These are phyloP conservation scores for Sphecodes monilicornis DNA, from an alignment of 2,888 invertebrate species.

Conservation along the genomic window DNA sequence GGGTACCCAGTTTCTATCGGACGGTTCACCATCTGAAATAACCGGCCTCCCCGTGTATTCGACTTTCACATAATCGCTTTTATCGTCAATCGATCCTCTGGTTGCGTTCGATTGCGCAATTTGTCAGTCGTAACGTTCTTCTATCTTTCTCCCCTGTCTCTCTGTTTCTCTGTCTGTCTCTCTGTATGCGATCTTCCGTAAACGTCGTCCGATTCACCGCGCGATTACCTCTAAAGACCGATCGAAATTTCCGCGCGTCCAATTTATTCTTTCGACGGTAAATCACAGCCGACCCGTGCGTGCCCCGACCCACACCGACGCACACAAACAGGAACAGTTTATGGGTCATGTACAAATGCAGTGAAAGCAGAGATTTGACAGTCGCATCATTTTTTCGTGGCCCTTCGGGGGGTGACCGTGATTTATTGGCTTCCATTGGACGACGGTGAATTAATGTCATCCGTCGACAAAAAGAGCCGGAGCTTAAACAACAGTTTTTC, in stretches of 20 bases:
- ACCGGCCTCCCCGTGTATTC: not conserved
- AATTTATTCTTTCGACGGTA: constrained; percentile 45
- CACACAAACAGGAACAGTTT: constrained; percentile 49
- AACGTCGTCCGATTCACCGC: not conserved
- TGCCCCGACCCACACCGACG: constrained; percentile 23
- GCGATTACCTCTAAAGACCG: constrained; percentile 32
- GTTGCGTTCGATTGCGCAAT: constrained; percentile 35
- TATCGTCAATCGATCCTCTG: constrained; percentile 21
- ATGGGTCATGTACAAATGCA: constrained; percentile 65
- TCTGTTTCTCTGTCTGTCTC: not conserved
- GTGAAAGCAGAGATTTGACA: constrained; percentile 70
- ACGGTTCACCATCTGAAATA: not conserved
- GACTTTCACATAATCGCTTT: constrained; percentile 36
- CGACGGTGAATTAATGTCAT: constrained; percentile 13
- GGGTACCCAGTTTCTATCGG: not conserved
- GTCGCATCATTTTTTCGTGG: constrained; percentile 52
- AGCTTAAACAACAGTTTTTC: constrained; percentile 6
- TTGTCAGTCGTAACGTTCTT: constrained; percentile 11
- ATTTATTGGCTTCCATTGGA: constrained; percentile 27
- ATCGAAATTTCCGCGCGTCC: constrained; percentile 43
- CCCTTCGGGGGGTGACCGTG: constrained; percentile 20
- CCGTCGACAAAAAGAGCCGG: constrained; percentile 13
- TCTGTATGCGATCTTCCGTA: not conserved
- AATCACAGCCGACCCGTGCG: constrained; percentile 50
- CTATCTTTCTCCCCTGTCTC: not conserved